Base-by-base conservation (phyloP, 30 jellyfish, hydroid and myxozoan species). In the Chironex yamaguchii region DNA sequence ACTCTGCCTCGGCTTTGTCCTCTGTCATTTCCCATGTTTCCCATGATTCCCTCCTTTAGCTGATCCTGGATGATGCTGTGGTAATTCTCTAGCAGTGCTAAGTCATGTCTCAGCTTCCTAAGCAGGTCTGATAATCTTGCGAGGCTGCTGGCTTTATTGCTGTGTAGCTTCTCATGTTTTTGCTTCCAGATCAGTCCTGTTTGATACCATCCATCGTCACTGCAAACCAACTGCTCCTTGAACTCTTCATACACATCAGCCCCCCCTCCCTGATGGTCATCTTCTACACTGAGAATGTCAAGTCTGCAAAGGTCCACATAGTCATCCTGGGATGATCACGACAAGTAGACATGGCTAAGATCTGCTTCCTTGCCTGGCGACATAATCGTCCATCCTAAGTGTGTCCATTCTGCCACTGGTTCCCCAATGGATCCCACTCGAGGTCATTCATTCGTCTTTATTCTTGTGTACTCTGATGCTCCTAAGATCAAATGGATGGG, bases 371-470 rank as follows among this genome's bases (percentile, higher is more conserved):
- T 58, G 6, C 93, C 89, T 1, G 91, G 58, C n/a, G 89, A 77
- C 20, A 87, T 64, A 9, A 87, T 21, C 29, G 80, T 63, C 96
- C 92, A 76, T 29, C 96, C 88, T 3, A 87, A 24, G 0, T 0
- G 34, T 0, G 96, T 91, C 36, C 48, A 24, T 48, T 91, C 96
- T 28, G 96, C 98, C 12, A 76, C 36, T 0, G 97, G 96, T 50
- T 81, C 32, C 25, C 95, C 96, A 28, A 54, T 22, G 6, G 65
- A 29, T 23, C 96, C 96, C 2, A 72, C 75, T 62, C 96, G 73
- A 25, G 95, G 25, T n/a, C 86, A 71, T 30, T 85, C 70, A 3
- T 65, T n/a, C 20, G 90, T 51, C 34, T 89, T 66, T 77, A 80
- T 89, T 6, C 42, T 27, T 3, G 97, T 73, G 64, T 66, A 67